These are phyloP conservation scores for Gnathonemus echidnorhynchus DNA, from an alignment of 2,113 vertebrate species.

Conservation along the genomic window DNA sequence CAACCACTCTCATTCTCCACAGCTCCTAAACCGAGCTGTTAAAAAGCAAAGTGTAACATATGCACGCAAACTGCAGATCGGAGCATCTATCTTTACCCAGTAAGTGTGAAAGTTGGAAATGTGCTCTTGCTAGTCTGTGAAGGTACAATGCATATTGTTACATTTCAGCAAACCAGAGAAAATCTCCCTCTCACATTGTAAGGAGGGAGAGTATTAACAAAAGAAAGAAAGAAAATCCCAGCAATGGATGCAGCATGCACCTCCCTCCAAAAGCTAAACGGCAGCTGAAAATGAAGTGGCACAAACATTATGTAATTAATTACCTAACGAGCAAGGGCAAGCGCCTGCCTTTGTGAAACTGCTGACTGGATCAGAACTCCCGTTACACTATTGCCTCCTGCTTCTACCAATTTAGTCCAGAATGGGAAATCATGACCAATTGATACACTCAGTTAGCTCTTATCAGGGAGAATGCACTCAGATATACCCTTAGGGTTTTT, in stretches of 20 bases:
- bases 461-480: slow-evolving; percentile 71
- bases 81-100: neutral
- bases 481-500: slow-evolving; percentile 75
- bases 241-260: slow-evolving; percentile 33
- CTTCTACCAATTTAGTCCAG: slow-evolving; percentile 76
- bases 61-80: neutral
- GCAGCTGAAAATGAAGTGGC: slow-evolving; percentile 54
- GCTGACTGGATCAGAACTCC: slow-evolving; percentile 69
- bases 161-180: neutral
- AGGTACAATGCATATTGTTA: neutral
- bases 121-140: neutral
- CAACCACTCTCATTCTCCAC: neutral
- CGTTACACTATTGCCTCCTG: slow-evolving; percentile 55
- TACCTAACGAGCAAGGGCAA: slow-evolving; percentile 60
- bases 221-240: slow-evolving; percentile 40
- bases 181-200: neutral
- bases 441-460: slow-evolving; percentile 84
- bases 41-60: neutral
- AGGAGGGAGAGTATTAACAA: slow-evolving; percentile 23
- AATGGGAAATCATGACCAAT: slow-evolving; percentile 79
- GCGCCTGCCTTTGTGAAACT: slow-evolving; percentile 62
- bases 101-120: neutral
- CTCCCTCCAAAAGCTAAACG: slow-evolving; percentile 60
- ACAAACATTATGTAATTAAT: slow-evolving; percentile 76
- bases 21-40: neutral